Evolutionary conservation across 2,888 invertebrate species (phyloP), one percentile per base, ranked within the genome.

Genomic region (Metallyticus violacea): DNA sequence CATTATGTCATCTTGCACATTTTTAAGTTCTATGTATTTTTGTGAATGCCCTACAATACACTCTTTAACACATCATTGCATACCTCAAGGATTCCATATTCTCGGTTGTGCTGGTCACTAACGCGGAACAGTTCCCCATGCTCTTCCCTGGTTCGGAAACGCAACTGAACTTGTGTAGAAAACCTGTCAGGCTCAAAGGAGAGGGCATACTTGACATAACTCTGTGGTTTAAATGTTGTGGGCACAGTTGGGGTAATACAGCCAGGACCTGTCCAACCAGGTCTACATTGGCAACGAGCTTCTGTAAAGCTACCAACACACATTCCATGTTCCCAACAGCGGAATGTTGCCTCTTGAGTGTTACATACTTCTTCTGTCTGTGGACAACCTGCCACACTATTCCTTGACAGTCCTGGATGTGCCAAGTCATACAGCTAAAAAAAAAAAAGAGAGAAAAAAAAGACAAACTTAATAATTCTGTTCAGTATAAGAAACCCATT

Each of bases 161-260:
- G 93, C 85, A 99, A 93, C 91, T 99, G 98, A 88, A 99, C 95
- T 92, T 98, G 97, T 0, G 98, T 98, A 85, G 97, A 96, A 90
- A 97, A 98, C 89, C 97, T 94, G 90, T 98, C 97, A 0, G 98
- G 98, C 91, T 98, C 98, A 91, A 98, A 98, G 89, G 97, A 97
- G 62, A 99, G 93, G 1, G 98, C 98, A 91, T 99, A 99, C 91
- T 98, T 98, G n/a, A 99, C 98, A 91, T 98, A 99, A 89, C 98
- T 98, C 91, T 98, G 97, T 0, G 96, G 96, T 90, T 97, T 96
- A 92, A 99, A 98, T 88, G 98, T 98, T 0, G 98, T 97, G 0
- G 98, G 97, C 81, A 96, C 96, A 0, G 98, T 98, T 85, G 96
- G 95, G 80, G 96, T 94, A 90, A 96, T 96, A 91, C 98, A 98